Conservation (phyloP, 2,113 vertebrate species). For the Mystacornis crossleyi region DNA sequence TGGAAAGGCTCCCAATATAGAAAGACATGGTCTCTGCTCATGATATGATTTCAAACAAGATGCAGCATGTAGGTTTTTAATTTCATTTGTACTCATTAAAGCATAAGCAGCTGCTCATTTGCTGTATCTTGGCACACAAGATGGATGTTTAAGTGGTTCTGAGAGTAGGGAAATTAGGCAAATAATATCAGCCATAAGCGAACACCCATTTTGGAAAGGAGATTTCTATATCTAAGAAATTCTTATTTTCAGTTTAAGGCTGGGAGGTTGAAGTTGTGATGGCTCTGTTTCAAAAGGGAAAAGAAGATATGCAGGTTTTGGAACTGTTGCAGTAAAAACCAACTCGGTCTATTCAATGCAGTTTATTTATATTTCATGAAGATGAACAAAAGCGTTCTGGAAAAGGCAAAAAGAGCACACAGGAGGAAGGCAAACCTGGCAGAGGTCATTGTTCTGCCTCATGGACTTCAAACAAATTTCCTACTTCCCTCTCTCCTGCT, state of each 20-base stretch:
- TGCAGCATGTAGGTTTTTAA: slow-evolving; percentile 10
- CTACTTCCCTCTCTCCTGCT: not conserved
- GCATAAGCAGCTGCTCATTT: slow-evolving; percentile 15
- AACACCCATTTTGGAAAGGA: not conserved
- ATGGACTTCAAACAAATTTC: not conserved
- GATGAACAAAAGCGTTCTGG: not conserved
- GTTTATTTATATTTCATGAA: not conserved
- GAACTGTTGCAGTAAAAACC: not conserved
- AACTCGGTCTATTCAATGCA: not conserved
- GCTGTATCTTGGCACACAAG: not conserved
- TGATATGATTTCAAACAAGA: not conserved
- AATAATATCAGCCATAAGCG: not conserved
- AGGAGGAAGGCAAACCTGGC: not conserved
- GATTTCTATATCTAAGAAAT: not conserved
- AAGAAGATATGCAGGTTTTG: not conserved
- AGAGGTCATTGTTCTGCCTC: not conserved
- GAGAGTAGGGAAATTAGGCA: slow-evolving; percentile 3
- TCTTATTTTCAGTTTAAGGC: not conserved
- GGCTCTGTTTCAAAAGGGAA: not conserved
- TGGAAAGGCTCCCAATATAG: not conserved
- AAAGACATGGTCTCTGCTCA: not conserved
- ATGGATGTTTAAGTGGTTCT: not conserved
- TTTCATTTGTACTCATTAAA: slow-evolving; percentile 49
- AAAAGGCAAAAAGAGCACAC: not conserved
- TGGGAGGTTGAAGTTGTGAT: not conserved